Evolutionary conservation across 2,797 vertebrate species (phyloP), one percentile per base, ranked within the genome.

Genomic region (Spheniscus humboldti): DNA sequence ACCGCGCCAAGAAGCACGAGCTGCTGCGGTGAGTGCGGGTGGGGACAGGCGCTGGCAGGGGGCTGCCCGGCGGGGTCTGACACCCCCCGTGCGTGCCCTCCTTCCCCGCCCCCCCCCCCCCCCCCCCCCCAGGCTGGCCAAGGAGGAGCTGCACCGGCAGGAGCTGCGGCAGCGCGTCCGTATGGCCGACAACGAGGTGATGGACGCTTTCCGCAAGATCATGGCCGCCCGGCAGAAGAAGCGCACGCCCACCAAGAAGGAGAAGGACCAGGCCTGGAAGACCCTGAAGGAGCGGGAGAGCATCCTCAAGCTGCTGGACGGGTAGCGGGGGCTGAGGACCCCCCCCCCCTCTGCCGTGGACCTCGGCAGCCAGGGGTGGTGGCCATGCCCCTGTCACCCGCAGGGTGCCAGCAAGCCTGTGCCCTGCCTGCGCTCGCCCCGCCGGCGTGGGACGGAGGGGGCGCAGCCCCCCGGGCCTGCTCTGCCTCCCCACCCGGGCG

Each of bases 161-260:
- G 99, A 99, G 94, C 98, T 99, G 93, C 98, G 99, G 75, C 99
- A 99, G 98, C 98, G 99, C 5, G 99, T 99, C 77, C 98, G 99
- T 74, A 99, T 99, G 97, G 99, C 99, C 0, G 99, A 99, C 97
- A 99, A 99, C 0, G 99, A 99, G 95, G 99, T 99, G 86, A 99
- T 99, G 99, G 99, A 99, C 2, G 99, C 99, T 47, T 99, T 99
- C 97, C 98, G 99, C 31, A 99, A 99, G 96, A 99, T 99, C 98
- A 99, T 99, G 99, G 99, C 99, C 1, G 99, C 99, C 30, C 98
- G 99, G 93, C 99, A 99, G 97, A 99, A 99, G 98, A 99, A 99
- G 95, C 99, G 99, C 83, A 99, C 99, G 0, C 99, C 99, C 5
- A 99, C 99, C 45, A 99, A 99, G 98, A 99, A 99, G 95, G 99